Conservation (phyloP, 2,888 invertebrate species). For the Rambutsinella grinnellia region DNA sequence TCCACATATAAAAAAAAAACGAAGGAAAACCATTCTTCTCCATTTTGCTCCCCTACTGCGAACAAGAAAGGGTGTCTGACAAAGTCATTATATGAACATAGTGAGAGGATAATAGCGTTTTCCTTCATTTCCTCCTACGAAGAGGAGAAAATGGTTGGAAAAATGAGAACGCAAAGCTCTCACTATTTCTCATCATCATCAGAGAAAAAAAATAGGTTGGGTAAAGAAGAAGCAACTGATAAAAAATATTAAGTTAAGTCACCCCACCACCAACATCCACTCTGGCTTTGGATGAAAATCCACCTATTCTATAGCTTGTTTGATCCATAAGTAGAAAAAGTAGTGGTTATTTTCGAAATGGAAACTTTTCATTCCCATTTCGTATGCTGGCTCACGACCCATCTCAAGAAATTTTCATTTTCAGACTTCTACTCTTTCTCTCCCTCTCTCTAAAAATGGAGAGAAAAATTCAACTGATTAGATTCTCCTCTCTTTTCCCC, state of each 20-base stretch:
- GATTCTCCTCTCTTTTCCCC: neutral
- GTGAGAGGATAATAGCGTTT: conserved; percentile 42
- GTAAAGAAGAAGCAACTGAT: neutral
- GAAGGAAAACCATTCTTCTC: conserved; percentile 20
- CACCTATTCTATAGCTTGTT: neutral
- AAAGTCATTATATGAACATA: conserved; percentile 50
- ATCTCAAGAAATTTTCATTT: neutral
- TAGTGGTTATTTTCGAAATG: neutral
- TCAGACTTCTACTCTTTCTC: neutral
- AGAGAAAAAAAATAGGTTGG: neutral
- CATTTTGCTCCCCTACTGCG: conserved; percentile 41
- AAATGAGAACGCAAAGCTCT: neutral
- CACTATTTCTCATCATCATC: neutral
- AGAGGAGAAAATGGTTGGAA: neutral
- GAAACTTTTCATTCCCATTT: neutral
- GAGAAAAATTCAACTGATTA: neutral
- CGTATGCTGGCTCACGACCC: neutral
- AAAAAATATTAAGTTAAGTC: neutral
- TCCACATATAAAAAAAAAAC: neutral
- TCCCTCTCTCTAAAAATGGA: neutral
- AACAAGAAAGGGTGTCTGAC: conserved; percentile 50
- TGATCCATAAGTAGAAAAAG: neutral
- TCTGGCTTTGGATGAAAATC: neutral
- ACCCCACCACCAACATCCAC: neutral
- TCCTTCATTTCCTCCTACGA: neutral